Percentiles rank a stretch among this genome's conserved stretches.
Conservation (phyloP, 2,797 vertebrate genomes). For the Caiman crocodilus region DNA sequence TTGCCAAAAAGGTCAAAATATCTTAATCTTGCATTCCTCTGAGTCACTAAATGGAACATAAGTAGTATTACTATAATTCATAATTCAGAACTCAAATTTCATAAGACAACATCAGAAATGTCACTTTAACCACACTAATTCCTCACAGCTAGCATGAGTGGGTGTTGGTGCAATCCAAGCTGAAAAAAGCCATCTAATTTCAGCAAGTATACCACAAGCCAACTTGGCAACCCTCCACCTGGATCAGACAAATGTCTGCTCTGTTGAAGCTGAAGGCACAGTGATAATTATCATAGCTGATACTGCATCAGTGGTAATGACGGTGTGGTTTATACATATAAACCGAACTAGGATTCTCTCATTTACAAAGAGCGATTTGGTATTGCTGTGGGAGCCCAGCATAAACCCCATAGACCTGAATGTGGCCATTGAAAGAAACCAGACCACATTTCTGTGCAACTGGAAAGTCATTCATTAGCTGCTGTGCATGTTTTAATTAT, state of each 20-base stretch:
- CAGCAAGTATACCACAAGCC: slow-evolving; percentile 83
- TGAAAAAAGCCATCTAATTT: slow-evolving; percentile 85
- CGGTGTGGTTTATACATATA: slow-evolving; percentile 90
- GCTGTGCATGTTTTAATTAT: background rate
- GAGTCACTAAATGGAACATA: slow-evolving; percentile 70
- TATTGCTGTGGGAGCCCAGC: slow-evolving; percentile 84
- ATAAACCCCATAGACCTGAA: slow-evolving; percentile 67
- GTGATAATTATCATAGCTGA: slow-evolving; percentile 85
- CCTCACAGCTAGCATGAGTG: slow-evolving; percentile 84
- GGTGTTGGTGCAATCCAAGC: slow-evolving; percentile 86
- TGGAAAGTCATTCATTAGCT: slow-evolving; percentile 69
- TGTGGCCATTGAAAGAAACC: slow-evolving; percentile 68
- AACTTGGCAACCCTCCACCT: slow-evolving; percentile 85
- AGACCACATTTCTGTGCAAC: slow-evolving; percentile 55
- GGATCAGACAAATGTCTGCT: slow-evolving; percentile 87
- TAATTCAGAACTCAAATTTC: slow-evolving; percentile 84
- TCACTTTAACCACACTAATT: slow-evolving; percentile 79
- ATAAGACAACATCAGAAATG: slow-evolving; percentile 76
- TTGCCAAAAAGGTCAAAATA: slow-evolving; percentile 74
- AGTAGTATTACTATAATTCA: slow-evolving; percentile 70
- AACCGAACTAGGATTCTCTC: slow-evolving; percentile 84
- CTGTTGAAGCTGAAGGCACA: slow-evolving; percentile 85
- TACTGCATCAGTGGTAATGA: slow-evolving; percentile 85
- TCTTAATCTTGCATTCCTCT: slow-evolving; percentile 76
- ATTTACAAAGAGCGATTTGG: slow-evolving; percentile 85